phyloP scores from a whole-genome alignment of 1,140 invertebrate genomes.

The Homalodisca vitripennis region DNA sequence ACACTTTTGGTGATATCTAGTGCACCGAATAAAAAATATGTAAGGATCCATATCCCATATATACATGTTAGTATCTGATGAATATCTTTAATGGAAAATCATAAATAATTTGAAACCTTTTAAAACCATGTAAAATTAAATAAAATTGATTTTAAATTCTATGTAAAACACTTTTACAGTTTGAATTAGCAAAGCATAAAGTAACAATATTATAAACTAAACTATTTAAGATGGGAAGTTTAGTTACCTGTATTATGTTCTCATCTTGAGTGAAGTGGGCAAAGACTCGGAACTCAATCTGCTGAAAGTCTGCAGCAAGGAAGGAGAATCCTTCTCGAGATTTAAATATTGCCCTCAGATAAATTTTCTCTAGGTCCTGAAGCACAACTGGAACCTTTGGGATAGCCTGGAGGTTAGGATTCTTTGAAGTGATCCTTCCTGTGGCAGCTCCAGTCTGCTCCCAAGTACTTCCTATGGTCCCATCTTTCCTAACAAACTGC shows the following conservation, averaged over 20 bases:
- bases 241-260: slow-evolving; percentile 42
- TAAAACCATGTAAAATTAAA: too few relatives aligned
- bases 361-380: slow-evolving; percentile 28
- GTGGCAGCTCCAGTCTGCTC: slow-evolving; percentile 58
- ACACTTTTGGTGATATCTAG: too few relatives aligned
- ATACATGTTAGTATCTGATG: too few relatives aligned
- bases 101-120: too few relatives aligned
- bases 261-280: slow-evolving; percentile 54
- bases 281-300: slow-evolving; percentile 59
- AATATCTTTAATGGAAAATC: too few relatives aligned
- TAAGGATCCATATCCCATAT: too few relatives aligned
- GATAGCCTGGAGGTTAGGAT: slow-evolving; percentile 60
- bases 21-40: too few relatives aligned
- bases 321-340: slow-evolving; percentile 46
- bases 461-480: slow-evolving; percentile 52
- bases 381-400: slow-evolving; percentile 53
- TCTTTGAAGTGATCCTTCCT: slow-evolving; percentile 56
- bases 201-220: too few relatives aligned
- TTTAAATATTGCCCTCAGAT: slow-evolving; percentile 48
- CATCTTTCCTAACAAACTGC: slow-evolving; percentile 41
- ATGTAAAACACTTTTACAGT: too few relatives aligned
- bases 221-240: too few relatives aligned
- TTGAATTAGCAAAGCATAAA: too few relatives aligned
- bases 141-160: too few relatives aligned
- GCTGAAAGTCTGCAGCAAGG: slow-evolving; percentile 56